Conservation (phyloP, 2,888 invertebrate genomes). For the Teleiodes luculella region DNA sequence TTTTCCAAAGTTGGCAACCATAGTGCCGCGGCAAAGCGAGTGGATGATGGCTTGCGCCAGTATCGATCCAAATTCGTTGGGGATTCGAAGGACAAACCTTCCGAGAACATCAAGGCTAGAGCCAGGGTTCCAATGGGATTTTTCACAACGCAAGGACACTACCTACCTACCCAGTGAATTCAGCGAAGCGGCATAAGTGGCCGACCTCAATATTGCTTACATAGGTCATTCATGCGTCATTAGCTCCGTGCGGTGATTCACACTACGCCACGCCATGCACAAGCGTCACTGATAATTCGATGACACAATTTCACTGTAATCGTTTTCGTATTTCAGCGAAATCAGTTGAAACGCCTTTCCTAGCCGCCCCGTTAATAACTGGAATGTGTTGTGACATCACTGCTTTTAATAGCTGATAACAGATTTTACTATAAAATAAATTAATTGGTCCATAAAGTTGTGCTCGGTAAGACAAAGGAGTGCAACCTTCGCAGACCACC, state of each 20-base stretch:
- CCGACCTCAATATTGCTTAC: neutral
- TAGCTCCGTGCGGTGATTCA: conserved; percentile 14
- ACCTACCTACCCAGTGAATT: neutral
- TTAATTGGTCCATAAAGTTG: conserved; percentile 21
- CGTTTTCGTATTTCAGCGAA: conserved; percentile 2
- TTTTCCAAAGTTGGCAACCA: neutral
- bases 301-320: conserved; percentile 12
- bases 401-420: neutral
- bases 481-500: conserved; percentile 70
- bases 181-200: neutral
- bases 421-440: neutral
- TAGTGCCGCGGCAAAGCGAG: neutral
- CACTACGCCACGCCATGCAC: neutral
- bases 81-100: conserved; percentile 29
- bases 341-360: neutral
- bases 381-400: neutral
- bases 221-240: conserved; percentile 14
- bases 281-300: conserved; percentile 11
- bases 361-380: neutral
- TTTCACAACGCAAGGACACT: conserved; percentile 1
- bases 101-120: neutral
- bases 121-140: neutral
- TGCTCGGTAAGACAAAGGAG: conserved; percentile 49
- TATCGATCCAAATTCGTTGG: conserved; percentile 34
- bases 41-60: conserved; percentile 30